Evolutionary conservation across 2,113 vertebrate genomes (phyloP), one percentile per base, ranked within the genome.

Genomic region (Cromileptes altivelis): DNA sequence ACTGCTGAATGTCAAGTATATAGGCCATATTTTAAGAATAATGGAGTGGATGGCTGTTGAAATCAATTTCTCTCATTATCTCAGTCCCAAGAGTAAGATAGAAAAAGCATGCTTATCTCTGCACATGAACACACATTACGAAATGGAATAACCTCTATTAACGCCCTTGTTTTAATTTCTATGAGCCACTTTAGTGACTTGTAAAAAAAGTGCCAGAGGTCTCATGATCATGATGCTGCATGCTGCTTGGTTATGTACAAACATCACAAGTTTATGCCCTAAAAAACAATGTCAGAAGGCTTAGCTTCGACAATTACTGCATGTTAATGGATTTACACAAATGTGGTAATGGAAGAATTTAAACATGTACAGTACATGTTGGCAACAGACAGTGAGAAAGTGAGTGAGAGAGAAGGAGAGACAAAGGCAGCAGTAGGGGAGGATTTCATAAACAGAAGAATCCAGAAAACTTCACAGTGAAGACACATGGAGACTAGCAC

Each of bases 401-500:
- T 11, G 33, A 55, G 30, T 11, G 45, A 37, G 19, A 33, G 5
- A 23, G 42, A 15, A 6, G 14, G 18, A 25, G n/a, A 45, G 33
- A 74, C 13, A 10, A n/a, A 15, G 12, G 37, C 37, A 23, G 13
- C 18, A 13, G 1, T 17, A 65, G 18, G 58, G 81, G 81, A 78
- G 70, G 70, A 56, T 68, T 78, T 74, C 75, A 84, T 78, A 15
- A 67, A 78, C 30, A 45, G 53, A 75, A 55, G 65, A 80, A 71
- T 80, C 47, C 23, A 45, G 49, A 75, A 53, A 52, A 60, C 33
- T 49, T 75, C 17, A 49, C 3, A 30, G 33, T 21, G 37, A 45
- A 75, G 60, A 70, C 6, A 53, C 23, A 50, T 27, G 73, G 78
- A 81, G 77, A 14, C 81, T 88, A 73, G 86, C 17, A 73, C 61